Evolutionary conservation across 2,797 vertebrate genomes (phyloP).

Genomic region (Melanotaenia nigrans): DNA sequence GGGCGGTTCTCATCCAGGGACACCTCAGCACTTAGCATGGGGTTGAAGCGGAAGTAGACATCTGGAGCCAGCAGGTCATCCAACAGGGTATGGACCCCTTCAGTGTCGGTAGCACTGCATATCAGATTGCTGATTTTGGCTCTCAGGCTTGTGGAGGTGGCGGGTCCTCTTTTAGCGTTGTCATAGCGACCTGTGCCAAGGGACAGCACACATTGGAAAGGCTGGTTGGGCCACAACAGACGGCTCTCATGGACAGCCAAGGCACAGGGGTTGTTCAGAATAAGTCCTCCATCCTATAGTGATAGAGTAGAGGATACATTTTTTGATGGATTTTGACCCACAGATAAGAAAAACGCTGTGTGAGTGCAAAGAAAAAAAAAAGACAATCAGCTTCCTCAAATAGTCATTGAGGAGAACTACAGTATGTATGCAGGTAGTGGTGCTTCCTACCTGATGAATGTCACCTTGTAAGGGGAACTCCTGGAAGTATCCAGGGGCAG

Average conservation of each 20-base stretch:
- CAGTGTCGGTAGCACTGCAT: slow-evolving; percentile 83
- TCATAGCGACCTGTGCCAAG: slow-evolving; percentile 83
- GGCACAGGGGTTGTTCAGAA: slow-evolving; percentile 84
- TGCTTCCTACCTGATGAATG: slow-evolving; percentile 81
- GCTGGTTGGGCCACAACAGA: slow-evolving; percentile 81
- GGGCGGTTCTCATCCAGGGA: slow-evolving; percentile 81
- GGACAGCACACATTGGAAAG: slow-evolving; percentile 83
- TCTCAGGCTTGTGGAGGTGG: slow-evolving; percentile 82
- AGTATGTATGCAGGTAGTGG: background rate
- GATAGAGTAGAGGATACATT: slow-evolving; percentile 10
- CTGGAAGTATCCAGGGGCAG: slow-evolving; percentile 84
- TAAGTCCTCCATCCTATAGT: slow-evolving; percentile 79
- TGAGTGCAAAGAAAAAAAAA: too few relatives aligned
- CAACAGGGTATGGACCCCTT: slow-evolving; percentile 83
- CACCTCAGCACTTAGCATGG: slow-evolving; percentile 78
- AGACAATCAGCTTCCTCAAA: background rate
- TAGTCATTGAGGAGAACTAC: background rate
- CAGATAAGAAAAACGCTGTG: background rate
- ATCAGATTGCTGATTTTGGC: slow-evolving; percentile 84
- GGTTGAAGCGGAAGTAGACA: slow-evolving; percentile 85
- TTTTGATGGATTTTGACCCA: background rate
- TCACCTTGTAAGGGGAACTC: slow-evolving; percentile 81
- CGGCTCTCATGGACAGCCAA: slow-evolving; percentile 82
- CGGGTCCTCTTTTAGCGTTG: slow-evolving; percentile 69
- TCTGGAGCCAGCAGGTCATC: slow-evolving; percentile 80